Evolutionary conservation across 1,140 invertebrate species (phyloP), one percentile per base, ranked within the genome.

Genomic region (Zaprionus inermis): DNA sequence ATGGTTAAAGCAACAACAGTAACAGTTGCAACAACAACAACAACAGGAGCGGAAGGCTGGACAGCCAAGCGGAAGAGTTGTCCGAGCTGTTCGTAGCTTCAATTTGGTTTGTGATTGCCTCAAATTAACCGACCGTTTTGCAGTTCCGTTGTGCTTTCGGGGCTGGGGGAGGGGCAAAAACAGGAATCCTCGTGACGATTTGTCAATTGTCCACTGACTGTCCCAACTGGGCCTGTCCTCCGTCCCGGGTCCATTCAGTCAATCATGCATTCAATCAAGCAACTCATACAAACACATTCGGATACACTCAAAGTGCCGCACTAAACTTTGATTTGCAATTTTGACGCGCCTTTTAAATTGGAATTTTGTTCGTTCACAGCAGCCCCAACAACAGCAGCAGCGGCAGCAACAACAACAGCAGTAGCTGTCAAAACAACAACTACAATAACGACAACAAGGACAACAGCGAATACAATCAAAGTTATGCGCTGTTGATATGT

Each of bases 311-410:
- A 78, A 65, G 57, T 61, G 71, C 55, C 75, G 55, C 78, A 65
- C 76, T 68, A 88, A 82, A 77, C 79, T 82, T 88, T 82, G 79
- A 88, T 88, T 86, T 86, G 46, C 72, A 73, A 88, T 86, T 86
- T 82, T 79, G 79, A 74, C 83, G 78, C 83, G 83, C 83, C 70
- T 75, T 78, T 85, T 76, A 79, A 88, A 86, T 82, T 86, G 83
- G 69, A 73, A 72, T 88, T 88, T 79, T n/a, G 18, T 83, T 79
- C 51, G 75, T 55, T 78, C 75, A 51, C 34, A 54, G 58, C 11
- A 52, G 24, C 24, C 75, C 46, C 34, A 54, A 58, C 11, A 52
- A 5, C 24, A 28, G 24, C 24, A 24, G 36, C 24, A 46, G n/a
- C 38, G 38, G 49, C 66, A 76, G 58, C 34, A 58, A 38, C 22